These are phyloP conservation scores for Caenorhabditis zanzibari DNA, from an alignment of 2,888 invertebrate genomes.

Conservation along the genomic window DNA sequence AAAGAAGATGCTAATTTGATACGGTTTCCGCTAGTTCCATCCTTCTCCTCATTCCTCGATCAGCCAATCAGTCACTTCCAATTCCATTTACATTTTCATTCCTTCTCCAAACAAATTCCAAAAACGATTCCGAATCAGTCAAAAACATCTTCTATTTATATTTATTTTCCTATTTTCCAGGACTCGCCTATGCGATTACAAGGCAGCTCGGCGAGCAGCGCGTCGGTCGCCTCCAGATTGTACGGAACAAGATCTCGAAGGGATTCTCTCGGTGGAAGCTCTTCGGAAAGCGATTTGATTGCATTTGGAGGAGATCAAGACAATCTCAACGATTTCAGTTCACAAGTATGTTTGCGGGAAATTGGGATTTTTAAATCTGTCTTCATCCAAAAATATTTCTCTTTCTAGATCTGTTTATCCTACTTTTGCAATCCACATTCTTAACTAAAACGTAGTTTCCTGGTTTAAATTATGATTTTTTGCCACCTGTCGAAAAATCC, in stretches of 20 bases:
- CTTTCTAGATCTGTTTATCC: not conserved
- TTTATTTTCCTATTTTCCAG: conserved; percentile 64
- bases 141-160: not conserved
- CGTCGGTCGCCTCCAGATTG: conserved; percentile 81
- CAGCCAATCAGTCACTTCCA: conserved; percentile 49
- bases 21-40: conserved; percentile 45
- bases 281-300: conserved; percentile 81
- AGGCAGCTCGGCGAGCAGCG: conserved; percentile 76
- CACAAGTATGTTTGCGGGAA: conserved; percentile 50
- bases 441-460: too few species aligned
- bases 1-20: conserved; percentile 61
- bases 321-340: conserved; percentile 59
- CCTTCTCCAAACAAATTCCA: not conserved
- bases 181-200: conserved; percentile 78
- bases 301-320: conserved; percentile 72
- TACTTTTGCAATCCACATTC: not conserved
- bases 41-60: conserved; percentile 18
- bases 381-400: not conserved
- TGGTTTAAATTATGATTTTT: not conserved
- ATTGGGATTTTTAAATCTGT: not conserved
- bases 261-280: conserved; percentile 70
- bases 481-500: not conserved
- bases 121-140: not conserved
- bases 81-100: conserved; percentile 43
- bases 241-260: conserved; percentile 75